These are phyloP conservation scores for Pedetes capensis DNA, from an alignment of 2,113 vertebrate genomes.

Conservation along the genomic window DNA sequence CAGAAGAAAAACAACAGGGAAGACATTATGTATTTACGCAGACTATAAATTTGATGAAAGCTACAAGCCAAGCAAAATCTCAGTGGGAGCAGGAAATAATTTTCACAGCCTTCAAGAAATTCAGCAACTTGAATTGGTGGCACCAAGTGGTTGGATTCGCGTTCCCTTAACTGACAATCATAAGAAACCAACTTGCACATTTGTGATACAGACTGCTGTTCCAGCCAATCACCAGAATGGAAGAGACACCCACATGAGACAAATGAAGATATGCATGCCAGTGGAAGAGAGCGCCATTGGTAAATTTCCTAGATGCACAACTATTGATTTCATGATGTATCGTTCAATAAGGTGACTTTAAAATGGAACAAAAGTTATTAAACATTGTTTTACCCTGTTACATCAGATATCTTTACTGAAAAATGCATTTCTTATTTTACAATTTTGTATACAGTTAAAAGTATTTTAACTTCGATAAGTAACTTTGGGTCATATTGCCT, in stretches of 20 bases:
- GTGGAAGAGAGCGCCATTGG: slow-evolving; percentile 98
- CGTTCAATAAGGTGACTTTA: slow-evolving; percentile 92
- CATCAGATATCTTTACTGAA: slow-evolving; percentile 34
- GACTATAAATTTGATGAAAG: no score
- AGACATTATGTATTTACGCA: no score
- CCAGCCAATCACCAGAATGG: slow-evolving; percentile 98
- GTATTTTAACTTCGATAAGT: slow-evolving; percentile 76
- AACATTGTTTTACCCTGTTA: slow-evolving; percentile 58
- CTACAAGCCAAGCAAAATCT: no score
- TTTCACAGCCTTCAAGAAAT: no score
- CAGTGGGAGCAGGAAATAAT: no score
- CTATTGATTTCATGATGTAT: slow-evolving; percentile 99
- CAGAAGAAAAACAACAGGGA: no score
- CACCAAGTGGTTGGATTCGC: slow-evolving; percentile 98
- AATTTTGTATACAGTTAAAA: slow-evolving; percentile 64
- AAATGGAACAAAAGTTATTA: slow-evolving; percentile 63
- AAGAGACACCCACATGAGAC: slow-evolving; percentile 97
- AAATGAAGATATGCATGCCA: slow-evolving; percentile 97
- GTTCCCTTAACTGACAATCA: slow-evolving; percentile 93
- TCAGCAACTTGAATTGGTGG: slow-evolving; percentile 98
- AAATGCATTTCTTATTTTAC: slow-evolving; percentile 48
- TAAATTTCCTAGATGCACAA: slow-evolving; percentile 97
- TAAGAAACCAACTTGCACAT: slow-evolving; percentile 95
- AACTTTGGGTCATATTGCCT: slow-evolving; percentile 34
- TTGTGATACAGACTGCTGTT: slow-evolving; percentile 99